Conservation (phyloP, 2,113 vertebrate species). For the Heterochromis multidens region DNA sequence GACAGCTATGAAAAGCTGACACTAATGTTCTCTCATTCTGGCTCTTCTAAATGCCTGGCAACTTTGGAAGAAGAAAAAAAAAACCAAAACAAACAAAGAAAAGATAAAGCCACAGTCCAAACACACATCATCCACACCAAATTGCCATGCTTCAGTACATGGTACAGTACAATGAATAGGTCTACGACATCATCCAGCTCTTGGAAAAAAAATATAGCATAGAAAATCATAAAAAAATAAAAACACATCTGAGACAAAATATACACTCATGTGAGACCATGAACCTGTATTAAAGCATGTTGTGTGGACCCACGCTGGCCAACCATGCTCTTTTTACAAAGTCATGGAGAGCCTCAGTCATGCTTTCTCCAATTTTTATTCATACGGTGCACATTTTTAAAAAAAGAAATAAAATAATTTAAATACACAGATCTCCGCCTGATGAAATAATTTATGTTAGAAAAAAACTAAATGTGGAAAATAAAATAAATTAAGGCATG, state of each 20-base stretch:
- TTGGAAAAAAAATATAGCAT: neutral
- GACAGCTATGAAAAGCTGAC: neutral
- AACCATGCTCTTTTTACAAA: constrained; percentile 1
- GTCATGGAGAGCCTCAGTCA: neutral
- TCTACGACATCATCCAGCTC: constrained; percentile 35
- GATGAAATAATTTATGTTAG: constrained; percentile 43
- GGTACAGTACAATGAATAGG: constrained; percentile 49
- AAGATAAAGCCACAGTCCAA: constrained; percentile 9
- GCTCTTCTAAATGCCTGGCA: constrained; percentile 23
- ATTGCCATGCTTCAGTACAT: constrained; percentile 23
- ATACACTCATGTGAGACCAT: constrained; percentile 12
- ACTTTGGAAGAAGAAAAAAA: neutral
- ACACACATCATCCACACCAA: constrained; percentile 21
- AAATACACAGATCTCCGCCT: constrained; percentile 52
- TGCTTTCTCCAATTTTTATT: neutral
- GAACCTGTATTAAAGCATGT: neutral
- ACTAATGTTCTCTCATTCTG: constrained; percentile 66
- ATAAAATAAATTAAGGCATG: constrained; percentile 74
- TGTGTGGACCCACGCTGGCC: neutral
- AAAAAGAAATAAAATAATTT: constrained; percentile 7
- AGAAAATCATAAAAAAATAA: neutral
- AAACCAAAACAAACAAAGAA: neutral
- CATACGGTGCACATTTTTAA: constrained; percentile 64
- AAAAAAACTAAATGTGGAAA: constrained; percentile 38
- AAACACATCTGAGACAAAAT: constrained; percentile 22